phyloP scores from a whole-genome alignment of 2,797 vertebrate genomes.

The Sitta carolinensis region DNA sequence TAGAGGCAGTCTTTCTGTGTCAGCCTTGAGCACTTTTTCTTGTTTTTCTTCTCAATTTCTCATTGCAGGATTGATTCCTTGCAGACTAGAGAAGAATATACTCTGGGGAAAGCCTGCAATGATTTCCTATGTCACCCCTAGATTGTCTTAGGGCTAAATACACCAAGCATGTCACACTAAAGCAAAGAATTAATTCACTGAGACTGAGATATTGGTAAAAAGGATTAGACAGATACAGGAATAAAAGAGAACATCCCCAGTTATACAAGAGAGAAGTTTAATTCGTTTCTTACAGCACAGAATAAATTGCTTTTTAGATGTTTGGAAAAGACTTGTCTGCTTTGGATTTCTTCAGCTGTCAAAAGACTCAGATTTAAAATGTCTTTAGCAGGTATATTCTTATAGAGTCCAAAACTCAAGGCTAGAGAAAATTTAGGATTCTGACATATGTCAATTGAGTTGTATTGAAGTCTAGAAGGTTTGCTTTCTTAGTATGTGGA shows the following conservation, averaged over 20 bases:
- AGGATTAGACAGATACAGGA: slow-evolving; percentile 37
- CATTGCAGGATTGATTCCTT: slow-evolving; percentile 50
- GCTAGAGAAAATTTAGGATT: neutral
- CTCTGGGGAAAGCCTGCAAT: slow-evolving; percentile 43
- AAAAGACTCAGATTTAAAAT: neutral
- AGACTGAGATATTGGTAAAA: slow-evolving; percentile 34
- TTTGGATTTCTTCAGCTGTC: neutral
- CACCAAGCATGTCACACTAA: slow-evolving; percentile 52
- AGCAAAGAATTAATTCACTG: slow-evolving; percentile 60
- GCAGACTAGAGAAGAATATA: slow-evolving; percentile 38
- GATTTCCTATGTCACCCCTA: slow-evolving; percentile 56
- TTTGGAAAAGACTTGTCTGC: neutral
- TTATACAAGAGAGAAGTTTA: slow-evolving; percentile 40
- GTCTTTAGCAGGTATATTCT: neutral
- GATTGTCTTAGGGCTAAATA: slow-evolving; percentile 63
- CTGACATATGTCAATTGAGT: neutral
- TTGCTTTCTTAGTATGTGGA: neutral
- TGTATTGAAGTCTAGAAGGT: neutral
- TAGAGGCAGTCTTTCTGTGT: slow-evolving; percentile 4
- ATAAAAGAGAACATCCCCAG: slow-evolving; percentile 24
- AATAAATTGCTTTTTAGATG: slow-evolving; percentile 40
- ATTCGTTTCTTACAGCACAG: neutral
- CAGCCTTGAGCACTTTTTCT: slow-evolving; percentile 53
- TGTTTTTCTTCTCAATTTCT: slow-evolving; percentile 64
- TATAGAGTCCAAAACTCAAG: neutral